Evolutionary conservation across 2,888 invertebrate genomes (phyloP), one percentile per base, ranked within the genome.

Genomic region (Ophion ellenae): DNA sequence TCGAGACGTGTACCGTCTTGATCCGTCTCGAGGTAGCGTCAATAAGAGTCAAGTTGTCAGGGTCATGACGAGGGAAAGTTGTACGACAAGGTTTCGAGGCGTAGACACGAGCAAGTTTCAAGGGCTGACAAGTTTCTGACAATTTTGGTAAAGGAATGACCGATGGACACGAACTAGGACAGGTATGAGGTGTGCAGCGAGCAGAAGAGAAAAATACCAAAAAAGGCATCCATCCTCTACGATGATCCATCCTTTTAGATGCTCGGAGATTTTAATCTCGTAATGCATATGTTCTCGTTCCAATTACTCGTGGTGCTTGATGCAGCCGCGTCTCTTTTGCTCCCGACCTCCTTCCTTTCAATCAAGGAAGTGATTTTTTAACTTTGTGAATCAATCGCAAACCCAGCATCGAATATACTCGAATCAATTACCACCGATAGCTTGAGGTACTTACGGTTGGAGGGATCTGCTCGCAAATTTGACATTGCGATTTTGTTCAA

Each of bases 321-420:
- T 59, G 3, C 5, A 28, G 28, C 20, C 5, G 45, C 63, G 63
- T 79, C 20, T 28, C 24, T 24, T 53, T 53, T 11, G 28, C 32
- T 70, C 63, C 20, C 20, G 45, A 32, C 14, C n/a, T 59, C 11
- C 24, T 45, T 57, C 66, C 63, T 36, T 70, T 66, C 36, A 74
- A 69, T 63, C 59, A 57, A 32, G 28, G 28, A 76, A 77, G 53
- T 77, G 59, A 79, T 66, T 75, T 64, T 36, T 11, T 32, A 79
- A 79, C 45, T 47, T 75, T 28, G 14, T 53, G 47, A 71, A 63
- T 32, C 14, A 67, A 61, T 78, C 66, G 78, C 81, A 81, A 81
- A 81, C 81, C 84, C 84, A 78, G 86, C 86, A 86, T 61, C 83
- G 81, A 84, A 66, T 83, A 63, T 79, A 81, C 86, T 79, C 83